These are phyloP conservation scores for Tadarida brasiliensis DNA, from an alignment of 2,797 vertebrate species.

Conservation along the genomic window DNA sequence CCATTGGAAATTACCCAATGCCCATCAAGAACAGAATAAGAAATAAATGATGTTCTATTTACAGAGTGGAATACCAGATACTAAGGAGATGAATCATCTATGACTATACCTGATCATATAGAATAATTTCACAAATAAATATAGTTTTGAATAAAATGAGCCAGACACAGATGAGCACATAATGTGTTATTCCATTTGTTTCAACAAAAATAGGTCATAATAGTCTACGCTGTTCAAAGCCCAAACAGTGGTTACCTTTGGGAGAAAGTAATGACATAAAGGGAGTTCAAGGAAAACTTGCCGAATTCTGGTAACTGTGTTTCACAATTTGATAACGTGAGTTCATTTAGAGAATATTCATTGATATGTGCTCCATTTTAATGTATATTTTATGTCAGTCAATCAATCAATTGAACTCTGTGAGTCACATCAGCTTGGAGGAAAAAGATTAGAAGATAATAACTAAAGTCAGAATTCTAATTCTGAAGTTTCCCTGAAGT, in stretches of 20 bases:
- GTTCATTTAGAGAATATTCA: neutral
- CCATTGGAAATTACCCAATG: neutral
- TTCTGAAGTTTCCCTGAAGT: constrained; percentile 58
- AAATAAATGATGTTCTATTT: neutral
- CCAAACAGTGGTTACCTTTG: neutral
- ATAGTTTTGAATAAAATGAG: neutral
- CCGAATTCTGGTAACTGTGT: neutral
- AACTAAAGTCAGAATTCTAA: constrained; percentile 24
- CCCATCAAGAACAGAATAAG: neutral
- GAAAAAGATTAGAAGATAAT: neutral
- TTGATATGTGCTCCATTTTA: neutral
- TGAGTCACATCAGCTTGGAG: neutral
- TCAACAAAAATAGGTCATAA: neutral
- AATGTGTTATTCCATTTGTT: neutral
- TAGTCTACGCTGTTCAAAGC: neutral
- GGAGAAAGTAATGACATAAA: neutral
- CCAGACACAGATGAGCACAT: neutral
- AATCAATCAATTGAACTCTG: neutral
- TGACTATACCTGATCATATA: neutral
- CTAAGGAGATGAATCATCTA: neutral
- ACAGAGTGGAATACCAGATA: neutral
- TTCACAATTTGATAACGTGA: neutral
- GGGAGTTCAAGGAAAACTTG: neutral
- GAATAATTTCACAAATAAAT: neutral
- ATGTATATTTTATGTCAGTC: neutral